Conservation (phyloP, 2,113 vertebrate genomes). For the Pachypanchax playfairii region DNA sequence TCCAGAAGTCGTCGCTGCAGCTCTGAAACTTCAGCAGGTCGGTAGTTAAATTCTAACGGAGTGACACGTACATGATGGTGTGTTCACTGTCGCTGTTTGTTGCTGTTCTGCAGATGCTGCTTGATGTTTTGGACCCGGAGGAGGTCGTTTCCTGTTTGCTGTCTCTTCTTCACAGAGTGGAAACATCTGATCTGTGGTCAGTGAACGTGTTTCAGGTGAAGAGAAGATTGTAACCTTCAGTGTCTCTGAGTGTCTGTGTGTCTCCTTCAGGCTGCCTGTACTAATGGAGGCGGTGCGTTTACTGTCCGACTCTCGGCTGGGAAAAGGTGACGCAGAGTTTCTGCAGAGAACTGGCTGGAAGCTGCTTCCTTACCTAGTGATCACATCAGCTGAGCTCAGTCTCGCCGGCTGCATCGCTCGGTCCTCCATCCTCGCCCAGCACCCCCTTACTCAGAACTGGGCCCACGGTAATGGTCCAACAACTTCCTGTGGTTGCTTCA, state of each 20-base stretch:
- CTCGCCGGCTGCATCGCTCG: constrained; percentile 79
- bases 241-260: neutral
- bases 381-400: constrained; percentile 80
- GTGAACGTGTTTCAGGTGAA: constrained; percentile 43
- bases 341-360: constrained; percentile 70
- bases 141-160: constrained; percentile 78
- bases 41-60: constrained; percentile 11
- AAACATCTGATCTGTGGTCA: constrained; percentile 83
- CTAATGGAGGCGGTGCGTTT: constrained; percentile 75
- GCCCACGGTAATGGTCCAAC: constrained; percentile 78
- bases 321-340: constrained; percentile 40
- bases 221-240: no score
- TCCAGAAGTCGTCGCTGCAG: constrained; percentile 82
- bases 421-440: constrained; percentile 78
- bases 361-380: constrained; percentile 86
- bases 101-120: constrained; percentile 70
- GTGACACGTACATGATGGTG: no score
- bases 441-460: constrained; percentile 87
- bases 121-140: constrained; percentile 78
- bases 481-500: constrained; percentile 1
- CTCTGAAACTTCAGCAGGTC: constrained; percentile 86
- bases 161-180: constrained; percentile 81
- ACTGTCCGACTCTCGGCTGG: constrained; percentile 74
- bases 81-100: neutral
- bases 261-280: constrained; percentile 81